Conservation (phyloP, 2,113 vertebrate species). For the Apistogramma diplotaenia region DNA sequence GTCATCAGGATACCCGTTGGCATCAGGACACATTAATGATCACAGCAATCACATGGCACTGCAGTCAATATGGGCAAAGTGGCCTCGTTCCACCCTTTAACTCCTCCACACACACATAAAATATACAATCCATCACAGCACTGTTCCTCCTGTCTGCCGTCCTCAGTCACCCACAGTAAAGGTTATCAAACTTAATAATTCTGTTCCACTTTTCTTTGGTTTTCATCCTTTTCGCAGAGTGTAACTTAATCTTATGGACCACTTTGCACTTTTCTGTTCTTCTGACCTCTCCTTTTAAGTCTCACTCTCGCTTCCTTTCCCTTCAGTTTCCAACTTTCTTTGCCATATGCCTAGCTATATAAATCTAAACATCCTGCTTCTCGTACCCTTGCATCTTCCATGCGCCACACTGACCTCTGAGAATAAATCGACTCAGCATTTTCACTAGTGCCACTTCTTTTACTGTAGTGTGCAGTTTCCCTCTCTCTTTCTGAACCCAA, state of each 20-base stretch:
- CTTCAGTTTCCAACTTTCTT: conserved; percentile 1
- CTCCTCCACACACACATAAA: conserved; percentile 11
- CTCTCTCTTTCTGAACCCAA: conserved; percentile 13
- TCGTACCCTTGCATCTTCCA: conserved; percentile 37
- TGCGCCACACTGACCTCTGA: conserved; percentile 56
- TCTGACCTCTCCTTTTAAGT: neutral
- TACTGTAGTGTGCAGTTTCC: conserved; percentile 65
- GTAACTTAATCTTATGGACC: neutral
- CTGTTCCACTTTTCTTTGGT: neutral
- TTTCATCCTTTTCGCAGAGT: neutral
- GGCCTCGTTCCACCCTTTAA: conserved; percentile 58
- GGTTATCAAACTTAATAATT: neutral
- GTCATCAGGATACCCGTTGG: conserved; percentile 77
- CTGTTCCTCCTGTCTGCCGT: neutral
- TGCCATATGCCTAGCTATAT: conserved; percentile 30
- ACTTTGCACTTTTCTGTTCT: neutral
- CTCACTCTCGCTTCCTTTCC: neutral
- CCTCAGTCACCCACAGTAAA: conserved; percentile 25
- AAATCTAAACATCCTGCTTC: conserved; percentile 17
- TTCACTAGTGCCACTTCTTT: conserved; percentile 70
- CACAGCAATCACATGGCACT: conserved; percentile 71
- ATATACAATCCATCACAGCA: neutral
- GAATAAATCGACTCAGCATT: conserved; percentile 63
- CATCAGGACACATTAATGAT: conserved; percentile 74
- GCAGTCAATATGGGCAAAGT: conserved; percentile 74